These are phyloP conservation scores for Pollenia labialis DNA, from an alignment of 2,888 invertebrate genomes.

Conservation along the genomic window DNA sequence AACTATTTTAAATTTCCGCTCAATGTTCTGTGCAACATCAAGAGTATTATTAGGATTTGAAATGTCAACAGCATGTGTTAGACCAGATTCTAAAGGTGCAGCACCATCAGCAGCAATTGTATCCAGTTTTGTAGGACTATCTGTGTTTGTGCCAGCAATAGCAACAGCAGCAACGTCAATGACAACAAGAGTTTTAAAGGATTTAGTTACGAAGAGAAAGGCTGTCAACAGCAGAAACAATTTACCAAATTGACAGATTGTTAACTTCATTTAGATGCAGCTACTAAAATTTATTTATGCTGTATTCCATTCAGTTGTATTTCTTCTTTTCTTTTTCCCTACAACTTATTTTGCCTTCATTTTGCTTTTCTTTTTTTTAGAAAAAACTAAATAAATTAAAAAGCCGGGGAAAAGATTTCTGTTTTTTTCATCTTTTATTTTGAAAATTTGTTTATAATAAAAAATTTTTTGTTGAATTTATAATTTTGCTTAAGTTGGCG, in stretches of 20 bases:
- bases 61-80: slow-evolving; percentile 24
- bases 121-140: too few species aligned
- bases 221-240: slow-evolving; percentile 84
- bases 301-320: slow-evolving; percentile 55
- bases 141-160: background rate
- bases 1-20: slow-evolving; percentile 64
- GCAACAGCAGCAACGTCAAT: slow-evolving; percentile 30
- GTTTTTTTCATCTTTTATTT: background rate
- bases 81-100: background rate
- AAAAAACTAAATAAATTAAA: background rate
- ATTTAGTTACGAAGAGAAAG: slow-evolving; percentile 81
- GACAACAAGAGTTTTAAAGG: slow-evolving; percentile 75
- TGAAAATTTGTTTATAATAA: background rate
- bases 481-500: slow-evolving; percentile 19
- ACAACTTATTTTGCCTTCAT: background rate
- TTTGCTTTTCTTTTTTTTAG: background rate
- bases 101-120: background rate
- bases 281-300: slow-evolving; percentile 59
- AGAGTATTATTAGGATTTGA: slow-evolving; percentile 34
- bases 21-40: slow-evolving; percentile 55
- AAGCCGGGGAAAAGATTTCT: background rate
- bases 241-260: slow-evolving; percentile 83
- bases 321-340: slow-evolving; percentile 18
- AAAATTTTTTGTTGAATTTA: slow-evolving; percentile 12
- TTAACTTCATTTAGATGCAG: slow-evolving; percentile 83